Evolutionary conservation across 2,797 vertebrate genomes (phyloP).

Genomic region (Cuniculus paca): DNA sequence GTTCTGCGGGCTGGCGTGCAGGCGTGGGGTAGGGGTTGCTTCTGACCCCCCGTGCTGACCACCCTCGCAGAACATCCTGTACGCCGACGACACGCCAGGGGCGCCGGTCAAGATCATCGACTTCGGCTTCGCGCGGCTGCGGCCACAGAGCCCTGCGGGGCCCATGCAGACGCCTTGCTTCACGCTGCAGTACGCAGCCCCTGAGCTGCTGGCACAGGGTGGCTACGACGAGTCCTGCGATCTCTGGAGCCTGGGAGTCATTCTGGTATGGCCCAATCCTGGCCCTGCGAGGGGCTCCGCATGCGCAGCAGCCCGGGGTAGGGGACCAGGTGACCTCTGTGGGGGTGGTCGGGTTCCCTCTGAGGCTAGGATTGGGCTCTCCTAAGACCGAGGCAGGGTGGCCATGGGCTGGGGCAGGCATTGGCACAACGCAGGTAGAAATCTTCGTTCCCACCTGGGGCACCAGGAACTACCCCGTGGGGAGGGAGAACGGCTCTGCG

Average conservation of each 20-base stretch:
- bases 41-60: neutral
- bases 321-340: neutral
- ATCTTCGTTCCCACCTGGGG: neutral
- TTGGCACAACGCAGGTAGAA: neutral
- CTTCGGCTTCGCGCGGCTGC: conserved; percentile 95
- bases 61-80: conserved; percentile 93
- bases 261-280: conserved; percentile 89
- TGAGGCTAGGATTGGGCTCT: neutral
- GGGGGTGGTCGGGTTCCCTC: neutral
- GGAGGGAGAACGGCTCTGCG: neutral
- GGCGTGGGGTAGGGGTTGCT: neutral
- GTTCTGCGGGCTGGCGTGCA: accelerated
- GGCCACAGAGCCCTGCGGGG: conserved; percentile 90
- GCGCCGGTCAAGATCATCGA: conserved; percentile 95
- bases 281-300: neutral
- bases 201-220: conserved; percentile 93
- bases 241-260: conserved; percentile 97
- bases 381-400: neutral
- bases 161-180: conserved; percentile 96
- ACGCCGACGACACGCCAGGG: conserved; percentile 92
- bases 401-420: neutral
- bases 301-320: neutral
- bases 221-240: conserved; percentile 97
- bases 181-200: conserved; percentile 96
- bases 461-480: neutral